phyloP scores from a whole-genome alignment of 2,888 invertebrate species.

The Tortrix viridana region DNA sequence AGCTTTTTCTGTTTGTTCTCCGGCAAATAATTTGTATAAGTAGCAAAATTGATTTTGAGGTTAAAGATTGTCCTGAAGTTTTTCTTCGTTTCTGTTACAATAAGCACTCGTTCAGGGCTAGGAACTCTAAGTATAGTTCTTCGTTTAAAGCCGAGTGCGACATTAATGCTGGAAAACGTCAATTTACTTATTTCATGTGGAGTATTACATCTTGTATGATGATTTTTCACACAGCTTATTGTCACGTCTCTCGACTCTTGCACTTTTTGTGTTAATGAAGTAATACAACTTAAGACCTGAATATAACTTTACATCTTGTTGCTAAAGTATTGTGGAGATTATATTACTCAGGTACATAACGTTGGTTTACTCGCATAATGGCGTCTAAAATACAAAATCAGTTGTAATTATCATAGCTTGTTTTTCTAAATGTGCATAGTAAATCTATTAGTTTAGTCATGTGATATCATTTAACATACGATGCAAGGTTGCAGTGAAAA shows the following conservation, averaged over 20 bases:
- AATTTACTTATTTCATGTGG: conserved; percentile 13
- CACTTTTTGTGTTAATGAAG: no score
- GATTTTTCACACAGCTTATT: conserved; percentile 24
- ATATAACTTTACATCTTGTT: no score
- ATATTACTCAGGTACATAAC: no score
- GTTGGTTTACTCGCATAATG: no score
- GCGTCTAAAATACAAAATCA: neutral
- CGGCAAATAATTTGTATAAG: no score
- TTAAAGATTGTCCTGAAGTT: conserved; percentile 3
- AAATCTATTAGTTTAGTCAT: neutral
- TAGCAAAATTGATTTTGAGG: neutral
- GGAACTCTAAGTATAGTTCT: conserved; percentile 54
- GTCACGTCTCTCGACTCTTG: neutral
- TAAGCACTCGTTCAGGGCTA: conserved; percentile 70
- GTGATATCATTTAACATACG: conserved; percentile 22
- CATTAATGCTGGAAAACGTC: conserved; percentile 41
- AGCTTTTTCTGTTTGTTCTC: no score
- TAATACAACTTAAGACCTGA: no score
- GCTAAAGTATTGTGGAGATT: no score
- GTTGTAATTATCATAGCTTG: neutral
- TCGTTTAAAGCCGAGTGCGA: conserved; percentile 66
- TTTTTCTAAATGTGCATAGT: neutral
- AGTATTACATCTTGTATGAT: neutral
- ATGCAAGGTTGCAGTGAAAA: conserved; percentile 10
- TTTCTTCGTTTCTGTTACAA: conserved; percentile 8